Evolutionary conservation across 2,113 vertebrate genomes (phyloP).

Genomic region (Anseranas semipalmata): DNA sequence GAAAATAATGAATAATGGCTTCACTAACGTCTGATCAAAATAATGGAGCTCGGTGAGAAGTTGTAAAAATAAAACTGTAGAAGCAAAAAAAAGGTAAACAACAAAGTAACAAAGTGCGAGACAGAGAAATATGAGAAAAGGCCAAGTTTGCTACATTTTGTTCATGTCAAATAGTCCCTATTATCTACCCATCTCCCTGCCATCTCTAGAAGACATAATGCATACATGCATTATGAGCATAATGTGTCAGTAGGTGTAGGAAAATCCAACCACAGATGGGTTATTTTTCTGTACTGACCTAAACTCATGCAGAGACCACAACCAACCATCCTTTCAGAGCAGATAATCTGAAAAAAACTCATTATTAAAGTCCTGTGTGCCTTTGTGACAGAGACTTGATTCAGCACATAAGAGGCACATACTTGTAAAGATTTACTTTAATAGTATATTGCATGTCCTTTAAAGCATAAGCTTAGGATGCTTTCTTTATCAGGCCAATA

Average conservation of each 20-base stretch:
- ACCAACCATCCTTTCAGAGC: not conserved
- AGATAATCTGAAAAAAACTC: not conserved
- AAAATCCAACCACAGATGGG: not conserved
- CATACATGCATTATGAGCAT: too few species aligned
- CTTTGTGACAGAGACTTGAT: not conserved
- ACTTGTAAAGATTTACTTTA: not conserved
- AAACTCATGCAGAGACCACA: not conserved
- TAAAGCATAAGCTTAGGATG: not conserved
- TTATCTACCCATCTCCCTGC: not conserved
- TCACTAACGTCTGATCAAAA: not conserved
- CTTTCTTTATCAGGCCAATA: not conserved
- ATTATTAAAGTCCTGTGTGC: not conserved
- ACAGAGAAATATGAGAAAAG: not conserved
- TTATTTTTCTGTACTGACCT: not conserved
- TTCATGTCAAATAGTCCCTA: not conserved
- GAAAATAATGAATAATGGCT: not conserved
- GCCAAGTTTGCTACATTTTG: not conserved
- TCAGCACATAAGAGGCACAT: not conserved
- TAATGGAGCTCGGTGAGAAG: not conserved
- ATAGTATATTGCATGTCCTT: not conserved
- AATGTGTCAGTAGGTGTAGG: not conserved
- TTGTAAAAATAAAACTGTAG: not conserved
- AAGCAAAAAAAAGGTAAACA: not conserved
- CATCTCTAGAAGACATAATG: accelerated
- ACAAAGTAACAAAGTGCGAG: not conserved